phyloP scores from a whole-genome alignment of 2,888 invertebrate genomes.

The Drosophila affinis region DNA sequence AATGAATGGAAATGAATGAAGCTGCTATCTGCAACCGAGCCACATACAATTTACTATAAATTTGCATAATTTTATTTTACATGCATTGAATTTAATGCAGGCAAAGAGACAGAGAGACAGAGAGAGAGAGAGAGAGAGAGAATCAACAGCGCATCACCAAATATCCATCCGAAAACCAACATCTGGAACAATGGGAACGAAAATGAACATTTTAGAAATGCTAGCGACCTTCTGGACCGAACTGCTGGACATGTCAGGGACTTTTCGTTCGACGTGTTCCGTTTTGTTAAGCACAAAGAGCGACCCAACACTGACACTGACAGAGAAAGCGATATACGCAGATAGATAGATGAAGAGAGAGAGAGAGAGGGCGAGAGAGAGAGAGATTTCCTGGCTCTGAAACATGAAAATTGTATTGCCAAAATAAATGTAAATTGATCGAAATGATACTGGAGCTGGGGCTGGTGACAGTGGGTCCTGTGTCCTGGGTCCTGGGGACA shows the following conservation, averaged over 20 bases:
- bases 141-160: constrained; percentile 14
- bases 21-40: constrained; percentile 13
- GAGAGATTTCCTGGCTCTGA: constrained; percentile 25
- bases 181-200: constrained; percentile 34
- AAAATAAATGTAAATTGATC: constrained; percentile 43
- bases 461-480: not conserved
- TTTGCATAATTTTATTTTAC: constrained; percentile 53
- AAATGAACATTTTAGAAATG: constrained; percentile 13
- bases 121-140: not conserved
- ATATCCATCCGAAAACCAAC: constrained; percentile 26
- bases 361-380: no score
- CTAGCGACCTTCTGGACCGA: constrained; percentile 29
- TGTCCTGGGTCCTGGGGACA: not conserved
- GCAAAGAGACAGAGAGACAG: not conserved
- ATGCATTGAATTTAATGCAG: constrained; percentile 46
- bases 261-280: constrained; percentile 18
- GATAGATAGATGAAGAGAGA: no score
- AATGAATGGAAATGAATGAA: constrained; percentile 22
- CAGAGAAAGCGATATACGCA: no score
- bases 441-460: constrained; percentile 3
- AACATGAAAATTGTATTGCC: constrained; percentile 31
- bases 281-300: constrained; percentile 6
- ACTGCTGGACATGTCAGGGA: constrained; percentile 27
- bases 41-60: constrained; percentile 30
- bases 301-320: not conserved